Evolutionary conservation across 2,888 invertebrate genomes (phyloP).

Genomic region (Pecten maximus): DNA sequence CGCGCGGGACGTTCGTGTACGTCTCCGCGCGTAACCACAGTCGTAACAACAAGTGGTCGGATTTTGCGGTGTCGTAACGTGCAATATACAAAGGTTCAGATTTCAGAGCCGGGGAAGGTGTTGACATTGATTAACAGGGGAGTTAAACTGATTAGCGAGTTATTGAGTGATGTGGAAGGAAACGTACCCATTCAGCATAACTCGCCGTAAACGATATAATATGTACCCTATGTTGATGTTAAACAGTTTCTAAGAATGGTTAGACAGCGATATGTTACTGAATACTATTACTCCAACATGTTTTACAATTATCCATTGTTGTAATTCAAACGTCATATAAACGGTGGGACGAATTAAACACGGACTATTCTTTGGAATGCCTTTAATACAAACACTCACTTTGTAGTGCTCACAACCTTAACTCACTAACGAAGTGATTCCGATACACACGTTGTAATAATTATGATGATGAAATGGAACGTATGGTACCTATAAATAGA

Average conservation of each 20-base stretch:
- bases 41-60: constrained; percentile 16
- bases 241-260: no score
- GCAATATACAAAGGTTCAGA: background rate
- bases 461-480: background rate
- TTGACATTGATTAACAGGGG: background rate
- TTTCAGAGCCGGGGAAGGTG: background rate
- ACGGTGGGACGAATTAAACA: no score
- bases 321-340: no score
- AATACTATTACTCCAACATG: no score
- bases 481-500: background rate
- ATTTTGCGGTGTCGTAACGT: background rate
- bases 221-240: background rate
- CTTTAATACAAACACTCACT: background rate
- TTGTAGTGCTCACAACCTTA: background rate
- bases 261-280: no score
- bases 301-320: no score
- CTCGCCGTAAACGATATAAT: background rate
- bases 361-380: no score
- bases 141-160: background rate
- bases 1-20: background rate
- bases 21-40: background rate
- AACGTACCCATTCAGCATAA: no score
- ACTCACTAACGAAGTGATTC: background rate
- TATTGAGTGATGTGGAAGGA: constrained; percentile 5
- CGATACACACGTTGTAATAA: background rate